Percentiles rank a stretch among this genome's conserved stretches.
phyloP scores from a whole-genome alignment of 1,140 invertebrate genomes.

The Acyrthosiphon pisum region DNA sequence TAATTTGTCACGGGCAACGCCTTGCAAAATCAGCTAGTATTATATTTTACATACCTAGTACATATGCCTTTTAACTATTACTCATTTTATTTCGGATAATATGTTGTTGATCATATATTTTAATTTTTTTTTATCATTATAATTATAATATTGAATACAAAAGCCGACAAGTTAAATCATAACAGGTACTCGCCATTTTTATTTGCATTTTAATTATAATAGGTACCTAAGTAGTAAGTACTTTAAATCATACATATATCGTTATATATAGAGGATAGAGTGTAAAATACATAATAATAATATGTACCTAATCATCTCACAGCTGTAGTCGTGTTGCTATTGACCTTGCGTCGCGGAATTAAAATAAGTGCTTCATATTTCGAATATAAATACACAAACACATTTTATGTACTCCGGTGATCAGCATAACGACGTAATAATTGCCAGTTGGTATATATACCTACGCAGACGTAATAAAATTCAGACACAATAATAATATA shows the following conservation, averaged over 20 bases:
- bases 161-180: neutral
- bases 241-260: neutral
- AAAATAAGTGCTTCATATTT: constrained; percentile 8
- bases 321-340: neutral
- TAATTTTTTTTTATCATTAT: neutral
- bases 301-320: neutral
- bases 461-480: neutral
- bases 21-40: no score
- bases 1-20: no score
- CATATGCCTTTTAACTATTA: neutral
- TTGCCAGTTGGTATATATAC: constrained; percentile 1
- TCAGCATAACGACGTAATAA: constrained; percentile 7
- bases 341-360: neutral
- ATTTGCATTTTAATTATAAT: neutral
- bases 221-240: neutral
- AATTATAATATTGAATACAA: neutral
- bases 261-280: neutral
- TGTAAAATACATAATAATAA: neutral
- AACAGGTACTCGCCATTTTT: neutral
- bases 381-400: neutral
- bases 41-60: no score
- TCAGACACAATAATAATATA: neutral
- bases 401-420: neutral
- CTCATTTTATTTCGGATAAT: neutral
- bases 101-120: neutral